A percentile compares a stretch with the other conserved stretches of the same genome.
Conservation (phyloP, 2,888 invertebrate genomes). For the Tiphia femorata region DNA sequence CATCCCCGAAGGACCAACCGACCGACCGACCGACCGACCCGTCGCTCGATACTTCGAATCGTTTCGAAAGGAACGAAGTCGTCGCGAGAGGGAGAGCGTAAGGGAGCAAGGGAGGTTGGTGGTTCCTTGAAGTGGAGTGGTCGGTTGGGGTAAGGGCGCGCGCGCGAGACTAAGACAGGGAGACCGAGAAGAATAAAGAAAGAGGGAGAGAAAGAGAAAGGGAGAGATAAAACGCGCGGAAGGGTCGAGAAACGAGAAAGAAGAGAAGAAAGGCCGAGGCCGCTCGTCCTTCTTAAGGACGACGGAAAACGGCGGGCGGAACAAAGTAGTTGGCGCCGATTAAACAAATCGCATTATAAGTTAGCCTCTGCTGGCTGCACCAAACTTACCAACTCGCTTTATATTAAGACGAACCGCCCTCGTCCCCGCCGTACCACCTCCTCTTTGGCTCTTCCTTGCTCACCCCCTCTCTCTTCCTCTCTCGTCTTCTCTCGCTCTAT, state of each 20-base stretch:
- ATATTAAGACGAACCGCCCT: slow-evolving; percentile 66
- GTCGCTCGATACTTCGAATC: slow-evolving; percentile 29
- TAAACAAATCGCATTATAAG: slow-evolving; percentile 69
- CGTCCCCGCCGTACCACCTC: neutral
- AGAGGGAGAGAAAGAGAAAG: neutral
- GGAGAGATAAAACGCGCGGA: slow-evolving; percentile 14
- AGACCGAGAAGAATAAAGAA: slow-evolving; percentile 1
- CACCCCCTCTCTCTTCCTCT: neutral
- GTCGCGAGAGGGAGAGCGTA: slow-evolving; percentile 7
- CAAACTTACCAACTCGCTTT: slow-evolving; percentile 65
- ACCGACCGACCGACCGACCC: no score
- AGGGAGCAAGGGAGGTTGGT: slow-evolving; percentile 7
- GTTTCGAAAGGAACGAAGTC: slow-evolving; percentile 16
- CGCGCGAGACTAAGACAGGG: neutral
- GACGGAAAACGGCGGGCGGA: slow-evolving; percentile 51
- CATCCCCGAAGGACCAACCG: no score
- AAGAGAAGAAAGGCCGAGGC: slow-evolving; percentile 23
- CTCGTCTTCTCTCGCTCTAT: neutral
- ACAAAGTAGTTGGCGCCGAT: slow-evolving; percentile 68
- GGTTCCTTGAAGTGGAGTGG: no score
- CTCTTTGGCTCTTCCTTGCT: neutral
- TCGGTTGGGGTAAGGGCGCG: neutral
- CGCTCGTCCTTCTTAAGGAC: slow-evolving; percentile 39
- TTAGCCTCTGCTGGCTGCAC: slow-evolving; percentile 63
- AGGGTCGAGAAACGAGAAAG: neutral